Conservation (phyloP, 92 coral and sea anemone species). For the Phymanthus crucifer region DNA sequence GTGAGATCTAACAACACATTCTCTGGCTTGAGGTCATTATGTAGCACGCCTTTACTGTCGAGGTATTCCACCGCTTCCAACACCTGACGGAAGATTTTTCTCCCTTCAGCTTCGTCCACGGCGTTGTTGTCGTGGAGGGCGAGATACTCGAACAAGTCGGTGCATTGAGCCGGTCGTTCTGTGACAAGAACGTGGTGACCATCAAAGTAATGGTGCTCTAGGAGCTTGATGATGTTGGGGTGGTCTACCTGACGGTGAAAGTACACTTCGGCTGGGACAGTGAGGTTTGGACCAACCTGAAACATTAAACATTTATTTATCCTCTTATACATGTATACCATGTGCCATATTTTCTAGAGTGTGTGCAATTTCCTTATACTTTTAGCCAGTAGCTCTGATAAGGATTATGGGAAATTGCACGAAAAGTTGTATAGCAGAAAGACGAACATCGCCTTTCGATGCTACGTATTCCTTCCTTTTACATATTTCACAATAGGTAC, state of each 20-base stretch:
- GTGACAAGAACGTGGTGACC: constrained; percentile 23
- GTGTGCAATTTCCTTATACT: no score
- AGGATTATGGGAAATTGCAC: no score
- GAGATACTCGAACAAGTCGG: constrained; percentile 23
- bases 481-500: no score
- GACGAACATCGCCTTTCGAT: no score
- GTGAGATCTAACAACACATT: constrained; percentile 8
- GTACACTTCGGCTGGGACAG: constrained; percentile 28
- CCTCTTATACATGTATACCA: neutral
- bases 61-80: constrained; percentile 8
- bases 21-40: constrained; percentile 23
- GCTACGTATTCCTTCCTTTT: no score
- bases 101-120: constrained; percentile 21
- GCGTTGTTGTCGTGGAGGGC: constrained; percentile 10
- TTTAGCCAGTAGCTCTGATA: no score
- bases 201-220: constrained; percentile 29
- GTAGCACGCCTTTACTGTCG: constrained; percentile 20
- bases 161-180: constrained; percentile 24
- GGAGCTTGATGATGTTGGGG: constrained; percentile 31
- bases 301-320: neutral
- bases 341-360: no score
- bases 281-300: constrained; percentile 21
- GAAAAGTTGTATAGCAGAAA: no score
- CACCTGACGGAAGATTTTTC: constrained; percentile 8
- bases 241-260: constrained; percentile 24